These are phyloP conservation scores for Cosmia trapezina DNA, from an alignment of 2,888 invertebrate genomes.

Conservation along the genomic window DNA sequence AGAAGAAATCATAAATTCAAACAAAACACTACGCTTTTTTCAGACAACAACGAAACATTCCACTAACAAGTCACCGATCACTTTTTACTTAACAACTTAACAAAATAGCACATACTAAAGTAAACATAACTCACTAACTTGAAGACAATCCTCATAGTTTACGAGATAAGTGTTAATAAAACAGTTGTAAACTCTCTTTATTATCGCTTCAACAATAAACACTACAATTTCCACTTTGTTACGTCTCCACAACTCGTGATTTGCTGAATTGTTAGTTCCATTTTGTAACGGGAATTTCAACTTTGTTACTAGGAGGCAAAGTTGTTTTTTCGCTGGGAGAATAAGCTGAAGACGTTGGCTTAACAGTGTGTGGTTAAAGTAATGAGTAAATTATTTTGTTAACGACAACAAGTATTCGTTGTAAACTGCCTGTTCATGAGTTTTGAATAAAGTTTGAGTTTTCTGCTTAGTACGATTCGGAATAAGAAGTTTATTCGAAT, in stretches of 20 bases:
- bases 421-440: not conserved
- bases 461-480: not conserved
- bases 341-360: slow-evolving; percentile 38
- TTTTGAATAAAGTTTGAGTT: not conserved
- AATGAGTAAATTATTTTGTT: slow-evolving; percentile 68
- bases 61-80: not conserved
- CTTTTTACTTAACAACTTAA: slow-evolving; percentile 28
- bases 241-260: slow-evolving; percentile 68
- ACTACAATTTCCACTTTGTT: slow-evolving; percentile 73
- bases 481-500: too few relatives aligned
- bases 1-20: not conserved
- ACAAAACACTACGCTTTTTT: not conserved
- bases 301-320: slow-evolving; percentile 24
- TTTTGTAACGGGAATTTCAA: slow-evolving; percentile 30
- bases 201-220: slow-evolving; percentile 75
- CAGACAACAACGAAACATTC: not conserved
- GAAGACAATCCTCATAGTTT: slow-evolving; percentile 68
- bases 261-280: slow-evolving; percentile 63
- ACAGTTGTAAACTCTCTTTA: slow-evolving; percentile 75
- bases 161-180: slow-evolving; percentile 75
- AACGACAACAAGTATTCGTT: slow-evolving; percentile 55
- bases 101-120: slow-evolving; percentile 55
- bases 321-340: slow-evolving; percentile 1
- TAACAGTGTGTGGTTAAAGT: slow-evolving; percentile 63
- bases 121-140: slow-evolving; percentile 54